Conservation (phyloP, 2,888 invertebrate genomes). For the Molorchus minor region DNA sequence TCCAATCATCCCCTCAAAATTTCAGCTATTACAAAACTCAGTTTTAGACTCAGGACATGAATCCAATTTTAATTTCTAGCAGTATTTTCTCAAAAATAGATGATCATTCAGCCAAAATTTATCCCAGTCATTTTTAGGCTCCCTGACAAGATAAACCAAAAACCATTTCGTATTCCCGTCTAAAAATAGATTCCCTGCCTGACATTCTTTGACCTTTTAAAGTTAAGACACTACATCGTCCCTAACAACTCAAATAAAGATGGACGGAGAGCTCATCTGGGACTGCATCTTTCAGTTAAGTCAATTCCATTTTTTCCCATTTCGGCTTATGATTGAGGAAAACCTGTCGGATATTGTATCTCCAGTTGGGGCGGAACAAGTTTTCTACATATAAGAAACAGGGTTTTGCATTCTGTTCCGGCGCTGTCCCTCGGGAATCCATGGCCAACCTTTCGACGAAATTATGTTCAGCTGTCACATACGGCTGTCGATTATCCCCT, state of each 20-base stretch:
- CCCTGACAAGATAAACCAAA: too few relatives aligned
- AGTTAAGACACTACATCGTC: slow-evolving; percentile 14
- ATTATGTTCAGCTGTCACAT: slow-evolving; percentile 57
- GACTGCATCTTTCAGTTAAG: slow-evolving; percentile 16
- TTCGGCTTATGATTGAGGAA: slow-evolving; percentile 35
- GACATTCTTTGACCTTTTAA: slow-evolving; percentile 16
- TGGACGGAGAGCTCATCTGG: slow-evolving; percentile 18
- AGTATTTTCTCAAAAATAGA: neutral
- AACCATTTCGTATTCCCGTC: neutral
- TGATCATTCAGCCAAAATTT: slow-evolving; percentile 1
- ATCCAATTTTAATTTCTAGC: neutral
- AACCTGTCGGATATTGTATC: slow-evolving; percentile 43
- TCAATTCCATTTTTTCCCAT: slow-evolving; percentile 32
- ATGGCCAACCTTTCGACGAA: slow-evolving; percentile 35
- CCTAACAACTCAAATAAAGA: slow-evolving; percentile 18
- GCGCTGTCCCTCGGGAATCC: slow-evolving; percentile 35
- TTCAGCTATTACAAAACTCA: too few relatives aligned
- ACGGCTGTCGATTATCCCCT: slow-evolving; percentile 57
- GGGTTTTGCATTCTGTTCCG: slow-evolving; percentile 41
- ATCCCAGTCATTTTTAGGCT: too few relatives aligned
- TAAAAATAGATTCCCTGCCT: slow-evolving; percentile 13
- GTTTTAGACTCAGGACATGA: too few relatives aligned
- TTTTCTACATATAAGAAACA: slow-evolving; percentile 37
- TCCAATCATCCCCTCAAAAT: too few relatives aligned
- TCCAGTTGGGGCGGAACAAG: slow-evolving; percentile 38